Base-by-base conservation (phyloP, 2,888 invertebrate species). In the Meganola albula region DNA sequence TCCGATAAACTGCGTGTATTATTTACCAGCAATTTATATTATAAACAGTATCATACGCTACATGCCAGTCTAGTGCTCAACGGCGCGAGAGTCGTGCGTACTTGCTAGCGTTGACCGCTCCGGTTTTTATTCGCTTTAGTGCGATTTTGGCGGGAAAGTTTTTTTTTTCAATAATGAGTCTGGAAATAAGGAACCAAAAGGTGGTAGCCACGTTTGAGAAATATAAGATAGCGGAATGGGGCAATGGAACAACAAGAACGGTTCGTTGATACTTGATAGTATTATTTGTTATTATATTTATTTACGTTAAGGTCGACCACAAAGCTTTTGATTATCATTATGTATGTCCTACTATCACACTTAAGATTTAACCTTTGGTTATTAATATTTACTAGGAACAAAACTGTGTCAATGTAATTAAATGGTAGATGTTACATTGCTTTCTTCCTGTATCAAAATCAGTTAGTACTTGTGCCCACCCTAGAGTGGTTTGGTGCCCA, bases 171-270 rank as follows among this genome's bases (percentile, higher is more conserved):
- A 72, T 54, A 47, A 87, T 87, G 87, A 86, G 85, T 59, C 59
- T 84, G 44, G 78, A 82, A 42, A 63, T 59, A 48, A 74, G 87
- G 40, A 82, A 83, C 32, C 72, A 77, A 58, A 87, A 85, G 57
- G 67, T 87, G 10, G 65, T 67, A 2, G 87, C 82, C 21, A 78
- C 80, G 18, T 85, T 70, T 37, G 84, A 85, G 47, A 84, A 76
- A 57, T 86, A 63, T 47, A 82, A 79, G 48, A 83, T 83, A 31
- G 75, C 66, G 3, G 62, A 75, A 53, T 85, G 85, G 85, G 85
- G 85, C 12, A 16, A 71, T 28, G 63, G 67, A 13, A 52, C 47
- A 27, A 48, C 34, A 14, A 58, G 58, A 46, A 48, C 61, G 78
- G 83, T 84, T 57, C 47, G 77, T 74, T 6, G 34, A 47, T 50